Conservation (phyloP, 1,140 invertebrate genomes). For the Brachionus asplanchnoidis region DNA sequence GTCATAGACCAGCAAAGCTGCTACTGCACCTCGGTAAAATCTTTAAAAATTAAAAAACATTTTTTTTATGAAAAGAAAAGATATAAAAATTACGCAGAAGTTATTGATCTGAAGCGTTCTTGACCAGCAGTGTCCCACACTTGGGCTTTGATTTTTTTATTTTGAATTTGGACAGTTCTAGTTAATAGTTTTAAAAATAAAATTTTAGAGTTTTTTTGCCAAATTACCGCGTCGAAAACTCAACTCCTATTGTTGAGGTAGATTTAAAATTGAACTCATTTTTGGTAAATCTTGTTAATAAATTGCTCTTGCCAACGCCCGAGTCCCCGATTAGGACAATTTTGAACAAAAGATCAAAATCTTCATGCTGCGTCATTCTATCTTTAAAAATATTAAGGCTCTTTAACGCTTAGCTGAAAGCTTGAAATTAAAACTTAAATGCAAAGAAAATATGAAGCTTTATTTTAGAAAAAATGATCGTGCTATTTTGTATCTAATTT, state of each 20-base stretch:
- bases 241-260: conserved; percentile 99
- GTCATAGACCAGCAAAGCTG: conserved; percentile 83
- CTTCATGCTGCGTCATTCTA: background rate
- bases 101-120: conserved; percentile 89
- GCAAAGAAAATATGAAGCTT: background rate
- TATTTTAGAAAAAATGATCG: background rate
- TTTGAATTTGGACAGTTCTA: conserved; percentile 60
- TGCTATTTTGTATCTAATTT: background rate
- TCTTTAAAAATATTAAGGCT: background rate
- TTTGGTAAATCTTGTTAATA: conserved; percentile 95
- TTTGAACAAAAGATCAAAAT: conserved; percentile 57
- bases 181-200: conserved; percentile 47
- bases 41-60: conserved; percentile 43
- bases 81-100: conserved; percentile 85
- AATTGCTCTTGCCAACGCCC: conserved; percentile 98
- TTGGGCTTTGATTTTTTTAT: conserved; percentile 68
- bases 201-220: background rate
- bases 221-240: conserved; percentile 74
- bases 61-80: conserved; percentile 36
- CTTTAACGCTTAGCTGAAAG: background rate
- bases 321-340: conserved; percentile 99
- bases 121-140: conserved; percentile 99
- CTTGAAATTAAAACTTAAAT: background rate
- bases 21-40: conserved; percentile 72
- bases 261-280: conserved; percentile 99